Evolutionary conservation across 2,797 vertebrate species (phyloP), one percentile per base, ranked within the genome.

Genomic region (Tauraco hartlaubi): DNA sequence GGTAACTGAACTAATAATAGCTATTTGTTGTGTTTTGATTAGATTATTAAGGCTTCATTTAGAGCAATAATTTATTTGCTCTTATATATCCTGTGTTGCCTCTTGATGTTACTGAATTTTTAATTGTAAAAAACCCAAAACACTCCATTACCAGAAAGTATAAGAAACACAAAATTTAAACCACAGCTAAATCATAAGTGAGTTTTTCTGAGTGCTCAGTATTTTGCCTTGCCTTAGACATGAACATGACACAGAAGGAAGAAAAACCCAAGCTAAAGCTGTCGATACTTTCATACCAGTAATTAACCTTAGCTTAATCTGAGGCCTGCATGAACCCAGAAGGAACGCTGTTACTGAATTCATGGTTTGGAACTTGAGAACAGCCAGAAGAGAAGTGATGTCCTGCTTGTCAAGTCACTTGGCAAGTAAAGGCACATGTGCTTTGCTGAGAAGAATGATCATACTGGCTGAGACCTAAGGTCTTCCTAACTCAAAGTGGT

Each of bases 351-450:
- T 16, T 48, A 33, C 17, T 49, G 29, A 73, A 28, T 79, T 69
- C 2, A 4, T 39, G 21, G 5, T 52, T 35, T 69, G 41, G 64
- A 67, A n/a, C 6, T 23, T 46, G 19, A 1, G 54, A 78, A 55
- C 3, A 5, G 5, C 25, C 39, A 48, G 35, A 52, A 68, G 3
- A 87, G 29, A 9, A n/a, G 15, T 15, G 7, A 18, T 8, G 12
- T 56, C 17, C 41, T 58, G 12, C n/a, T 68, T 35, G 6, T 51
- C 31, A 23, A 48, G 14, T 63, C 23, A 51, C 17, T 4, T 20
- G 39, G 20, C 22, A 43, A 51, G 26, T 46, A 29, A 44, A 79
- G 23, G 29, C 2, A 0, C 14, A 9, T 0, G 0, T 39, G 6
- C 15, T 84, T 39, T 69, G 8, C 33, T 56, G 46, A 52, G 41